These are phyloP conservation scores for Falco biarmicus DNA, from an alignment of 2,797 vertebrate genomes.

Conservation along the genomic window DNA sequence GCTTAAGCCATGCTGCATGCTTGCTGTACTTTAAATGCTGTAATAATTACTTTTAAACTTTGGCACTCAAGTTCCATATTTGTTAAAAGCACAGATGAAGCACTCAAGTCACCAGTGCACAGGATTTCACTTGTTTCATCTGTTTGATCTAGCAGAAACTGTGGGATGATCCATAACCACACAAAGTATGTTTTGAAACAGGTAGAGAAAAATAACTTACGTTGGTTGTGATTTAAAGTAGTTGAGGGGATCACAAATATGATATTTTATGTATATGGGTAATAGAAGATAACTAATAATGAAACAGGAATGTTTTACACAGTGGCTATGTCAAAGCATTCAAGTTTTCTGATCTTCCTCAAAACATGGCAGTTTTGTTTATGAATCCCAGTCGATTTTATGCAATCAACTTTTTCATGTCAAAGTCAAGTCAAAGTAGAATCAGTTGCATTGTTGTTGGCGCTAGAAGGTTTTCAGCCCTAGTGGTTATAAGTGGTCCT, in stretches of 20 bases:
- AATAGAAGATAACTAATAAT: background rate
- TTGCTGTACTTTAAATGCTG: background rate
- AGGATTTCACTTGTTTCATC: background rate
- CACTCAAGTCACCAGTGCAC: background rate
- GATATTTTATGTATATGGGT: background rate
- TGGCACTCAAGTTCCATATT: background rate
- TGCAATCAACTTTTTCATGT: background rate
- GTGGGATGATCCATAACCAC: background rate
- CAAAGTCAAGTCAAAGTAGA: background rate
- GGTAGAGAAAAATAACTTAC: background rate
- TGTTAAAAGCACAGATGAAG: background rate
- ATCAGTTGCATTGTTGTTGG: background rate
- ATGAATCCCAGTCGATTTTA: background rate
- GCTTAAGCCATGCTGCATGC: background rate
- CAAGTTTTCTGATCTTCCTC: background rate
- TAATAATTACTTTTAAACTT: background rate
- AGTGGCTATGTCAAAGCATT: background rate
- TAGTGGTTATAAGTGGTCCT: background rate
- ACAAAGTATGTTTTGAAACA: background rate
- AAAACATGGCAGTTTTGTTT: background rate
- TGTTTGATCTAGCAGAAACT: background rate
- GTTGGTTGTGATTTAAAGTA: background rate
- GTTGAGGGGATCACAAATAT: background rate
- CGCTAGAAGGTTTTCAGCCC: background rate
- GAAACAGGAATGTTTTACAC: background rate